Evolutionary conservation across 2,888 invertebrate species (phyloP), one percentile per base, ranked within the genome.

Genomic region (Melanchra persicariae): DNA sequence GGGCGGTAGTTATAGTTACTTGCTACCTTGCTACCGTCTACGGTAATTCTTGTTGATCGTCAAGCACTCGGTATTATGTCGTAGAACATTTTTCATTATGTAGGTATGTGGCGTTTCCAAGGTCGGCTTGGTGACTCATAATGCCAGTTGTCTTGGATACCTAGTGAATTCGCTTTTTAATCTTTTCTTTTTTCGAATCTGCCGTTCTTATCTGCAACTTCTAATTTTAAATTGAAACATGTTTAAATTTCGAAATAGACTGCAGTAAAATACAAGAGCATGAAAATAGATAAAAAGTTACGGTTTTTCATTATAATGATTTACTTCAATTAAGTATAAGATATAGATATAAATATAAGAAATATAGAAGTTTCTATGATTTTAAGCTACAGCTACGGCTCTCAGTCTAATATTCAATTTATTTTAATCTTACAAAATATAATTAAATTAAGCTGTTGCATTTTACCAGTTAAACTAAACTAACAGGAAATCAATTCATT

Each of bases 11-110:
- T 86, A 82, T 85, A 77, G 80, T 87, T 86, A 82, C 70, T 67
- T 8, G 82, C 85, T 85, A 85, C 88, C 80, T 67, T 8, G 83
- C 85, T 85, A 85, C 88, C 81, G 84, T 82, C 78, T 82, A 83
- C 82, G 68, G 79, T 88, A 86, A 87, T 86, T 84, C 79, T 77
- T 77, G 77, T 76, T 79, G 74, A 74, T 79, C 73, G 72, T 67
- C 61, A 77, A 65, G 57, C 55, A 74, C 67, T 78, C 62, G 26
- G 69, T 79, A 69, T 61, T 73, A 69, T 73, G 77, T 75, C 61
- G 71, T 73, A 49, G 65, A 76, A 40, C 54, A 77, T 71, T 82
- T 71, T 82, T 74, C 74, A 74, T 77, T 74, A 74, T 70, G 62
- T 74, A 74, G 69, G 62, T 52, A 57, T 62, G 57, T 78, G 70